Evolutionary conservation across 1,140 invertebrate species (phyloP).

Genomic region (Achatina immaculata): DNA sequence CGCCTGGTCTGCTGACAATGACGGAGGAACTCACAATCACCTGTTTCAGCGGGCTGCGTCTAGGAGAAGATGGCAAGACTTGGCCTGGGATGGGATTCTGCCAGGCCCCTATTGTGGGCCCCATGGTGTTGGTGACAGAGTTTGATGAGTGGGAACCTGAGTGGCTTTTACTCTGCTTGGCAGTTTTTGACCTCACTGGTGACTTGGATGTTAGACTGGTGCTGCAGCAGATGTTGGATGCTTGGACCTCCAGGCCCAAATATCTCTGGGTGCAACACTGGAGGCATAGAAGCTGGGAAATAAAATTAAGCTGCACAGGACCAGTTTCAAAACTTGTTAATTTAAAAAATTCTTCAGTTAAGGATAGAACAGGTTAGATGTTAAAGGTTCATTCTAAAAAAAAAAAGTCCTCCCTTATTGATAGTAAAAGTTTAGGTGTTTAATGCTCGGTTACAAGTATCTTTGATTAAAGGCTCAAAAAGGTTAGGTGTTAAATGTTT

Average conservation of each 20-base stretch:
- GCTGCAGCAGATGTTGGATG: conserved; percentile 63
- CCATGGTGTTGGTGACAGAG: conserved; percentile 7
- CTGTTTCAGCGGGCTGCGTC: conserved; percentile 50
- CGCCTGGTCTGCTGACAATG: background rate
- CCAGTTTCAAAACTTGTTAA: too few species aligned
- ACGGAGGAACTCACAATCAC: conserved; percentile 80
- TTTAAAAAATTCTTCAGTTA: too few species aligned
- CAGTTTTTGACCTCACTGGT: conserved; percentile 10
- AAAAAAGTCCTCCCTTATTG: too few species aligned
- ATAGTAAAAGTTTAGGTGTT: too few species aligned
- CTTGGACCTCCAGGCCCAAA: background rate
- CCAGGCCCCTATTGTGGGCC: conserved; percentile 31
- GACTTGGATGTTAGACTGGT: conserved; percentile 16
- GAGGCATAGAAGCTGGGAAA: conserved; percentile 19
- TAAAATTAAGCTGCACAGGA: too few species aligned
- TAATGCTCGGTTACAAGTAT: too few species aligned
- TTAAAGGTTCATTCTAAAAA: too few species aligned
- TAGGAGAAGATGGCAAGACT: conserved; percentile 73
- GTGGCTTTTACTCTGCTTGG: conserved; percentile 4
- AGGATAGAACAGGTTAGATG: too few species aligned
- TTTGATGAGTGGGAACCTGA: conserved; percentile 65
- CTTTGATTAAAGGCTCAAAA: too few species aligned
- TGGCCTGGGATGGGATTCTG: conserved; percentile 34
- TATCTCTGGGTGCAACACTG: background rate
- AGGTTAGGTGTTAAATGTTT: too few species aligned